phyloP scores from a whole-genome alignment of 92 coral and sea anemone species.

The Phenganax subtilis region DNA sequence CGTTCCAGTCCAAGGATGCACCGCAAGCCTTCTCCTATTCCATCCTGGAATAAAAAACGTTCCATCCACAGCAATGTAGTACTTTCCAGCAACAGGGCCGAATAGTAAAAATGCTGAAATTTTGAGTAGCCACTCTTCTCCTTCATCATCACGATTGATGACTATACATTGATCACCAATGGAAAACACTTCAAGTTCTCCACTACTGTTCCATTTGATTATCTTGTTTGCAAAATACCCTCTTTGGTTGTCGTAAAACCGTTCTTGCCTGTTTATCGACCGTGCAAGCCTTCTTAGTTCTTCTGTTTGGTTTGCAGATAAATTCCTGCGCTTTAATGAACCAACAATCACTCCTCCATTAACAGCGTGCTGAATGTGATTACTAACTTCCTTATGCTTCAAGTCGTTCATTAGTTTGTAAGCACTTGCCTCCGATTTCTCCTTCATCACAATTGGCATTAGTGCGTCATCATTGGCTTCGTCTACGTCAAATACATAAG shows the following conservation, averaged over 20 bases:
- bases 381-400: not conserved
- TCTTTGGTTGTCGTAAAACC: not conserved
- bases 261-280: not conserved
- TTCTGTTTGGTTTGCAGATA: constrained; percentile 8
- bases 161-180: constrained; percentile 13
- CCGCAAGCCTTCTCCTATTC: constrained; percentile 14
- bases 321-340: not conserved
- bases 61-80: constrained; percentile 6
- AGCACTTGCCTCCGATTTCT: constrained; percentile 6
- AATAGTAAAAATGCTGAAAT: constrained; percentile 2
- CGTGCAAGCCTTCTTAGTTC: constrained; percentile 1
- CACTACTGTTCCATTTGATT: constrained; percentile 10
- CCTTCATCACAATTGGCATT: constrained; percentile 6
- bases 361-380: not conserved
- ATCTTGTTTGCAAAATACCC: not conserved
- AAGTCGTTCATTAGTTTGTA: not conserved
- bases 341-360: constrained; percentile 5
- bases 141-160: not conserved
- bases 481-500: not conserved
- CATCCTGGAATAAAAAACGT: constrained; percentile 2
- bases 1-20: constrained; percentile 14
- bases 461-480: not conserved
- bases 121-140: constrained; percentile 16
- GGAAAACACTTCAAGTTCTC: not conserved
- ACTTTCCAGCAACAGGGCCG: constrained; percentile 15